These are phyloP conservation scores for Thymelicus sylvestris DNA, from an alignment of 2,888 invertebrate genomes.

Conservation along the genomic window DNA sequence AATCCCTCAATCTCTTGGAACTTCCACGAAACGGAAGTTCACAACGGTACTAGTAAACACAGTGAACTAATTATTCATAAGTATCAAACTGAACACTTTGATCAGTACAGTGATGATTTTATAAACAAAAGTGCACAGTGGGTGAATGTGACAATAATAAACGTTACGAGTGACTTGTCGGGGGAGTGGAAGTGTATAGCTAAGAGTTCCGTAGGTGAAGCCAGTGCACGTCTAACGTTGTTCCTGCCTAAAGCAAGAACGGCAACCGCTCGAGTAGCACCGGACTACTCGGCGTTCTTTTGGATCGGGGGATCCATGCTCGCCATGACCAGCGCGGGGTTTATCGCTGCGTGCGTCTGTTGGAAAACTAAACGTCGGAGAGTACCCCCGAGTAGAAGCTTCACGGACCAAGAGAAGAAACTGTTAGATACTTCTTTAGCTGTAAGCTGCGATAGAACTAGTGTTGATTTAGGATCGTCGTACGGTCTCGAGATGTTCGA, in stretches of 20 bases:
- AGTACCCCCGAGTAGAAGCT: slow-evolving; percentile 87
- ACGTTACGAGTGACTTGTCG: slow-evolving; percentile 92
- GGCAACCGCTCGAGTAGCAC: slow-evolving; percentile 90
- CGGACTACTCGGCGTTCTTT: slow-evolving; percentile 89
- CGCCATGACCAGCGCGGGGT: slow-evolving; percentile 87
- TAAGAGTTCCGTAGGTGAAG: slow-evolving; percentile 86
- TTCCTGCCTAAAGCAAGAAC: slow-evolving; percentile 85
- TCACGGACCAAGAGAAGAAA: slow-evolving; percentile 95
- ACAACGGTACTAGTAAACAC: slow-evolving; percentile 62
- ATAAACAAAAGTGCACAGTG: slow-evolving; percentile 85
- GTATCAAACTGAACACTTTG: slow-evolving; percentile 60
- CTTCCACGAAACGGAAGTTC: slow-evolving; percentile 85
- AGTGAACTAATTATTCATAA: slow-evolving; percentile 68
- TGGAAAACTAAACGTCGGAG: slow-evolving; percentile 90
- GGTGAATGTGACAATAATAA: slow-evolving; percentile 93
- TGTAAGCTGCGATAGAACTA: slow-evolving; percentile 87
- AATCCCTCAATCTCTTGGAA: slow-evolving; percentile 92
- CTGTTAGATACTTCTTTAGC: slow-evolving; percentile 90
- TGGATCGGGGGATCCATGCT: slow-evolving; percentile 89
- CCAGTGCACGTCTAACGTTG: slow-evolving; percentile 85
- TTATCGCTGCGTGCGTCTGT: slow-evolving; percentile 76
- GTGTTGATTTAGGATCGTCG: slow-evolving; percentile 85
- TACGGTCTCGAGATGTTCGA: slow-evolving; percentile 83
- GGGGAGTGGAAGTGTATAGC: slow-evolving; percentile 94
- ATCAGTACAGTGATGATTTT: slow-evolving; percentile 71